Evolutionary conservation across 1,140 invertebrate genomes (phyloP), one percentile per base, ranked within the genome.

Genomic region (Drosophila varians): DNA sequence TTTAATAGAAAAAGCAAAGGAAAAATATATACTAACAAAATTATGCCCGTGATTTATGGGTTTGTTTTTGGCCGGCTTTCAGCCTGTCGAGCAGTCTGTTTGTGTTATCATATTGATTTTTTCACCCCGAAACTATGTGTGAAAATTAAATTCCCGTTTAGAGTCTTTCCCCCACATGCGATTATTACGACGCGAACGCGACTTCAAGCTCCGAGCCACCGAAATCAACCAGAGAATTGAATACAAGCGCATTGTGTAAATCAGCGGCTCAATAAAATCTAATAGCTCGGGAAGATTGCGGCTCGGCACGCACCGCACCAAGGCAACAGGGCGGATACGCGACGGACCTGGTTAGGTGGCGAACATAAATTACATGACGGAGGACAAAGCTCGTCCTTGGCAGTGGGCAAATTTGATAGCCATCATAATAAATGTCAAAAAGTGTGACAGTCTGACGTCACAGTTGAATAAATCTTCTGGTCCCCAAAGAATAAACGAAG

Each of bases 201-300:
- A 19, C 14, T 18, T 42, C 2, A 3, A 42, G 38, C 8, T 42
- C 7, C 4, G 11, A 6, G 19, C 19, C 40, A 31, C 47, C 36
- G 40, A 31, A 28, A 18, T 28, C 57, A 34, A 40, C 18, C 40
- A 38, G 57, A 25, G 64, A 86, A 86, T 86, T 87, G 82, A 87
- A 86, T 87, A 82, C 64, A 86, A 73, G 76, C 76, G 66, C 76
- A 74, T 72, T 74, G 82, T 87, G 69, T 86, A 86, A 86, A 86
- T 86, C 82, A 86, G 82, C 73, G 74, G 82, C 77, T 86, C 82
- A 87, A 86, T 86, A 86, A 86, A 86, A 86, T 87, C 77, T 82
- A 86, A 86, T 87, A 87, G 80, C 77, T 49, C 52, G 45, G 38
- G 77, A 77, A 80, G 82, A 86, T 86, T 86, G 82, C 82, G 69